Conservation (phyloP, 2,888 invertebrate species). For the Yponomeuta evonymella region DNA sequence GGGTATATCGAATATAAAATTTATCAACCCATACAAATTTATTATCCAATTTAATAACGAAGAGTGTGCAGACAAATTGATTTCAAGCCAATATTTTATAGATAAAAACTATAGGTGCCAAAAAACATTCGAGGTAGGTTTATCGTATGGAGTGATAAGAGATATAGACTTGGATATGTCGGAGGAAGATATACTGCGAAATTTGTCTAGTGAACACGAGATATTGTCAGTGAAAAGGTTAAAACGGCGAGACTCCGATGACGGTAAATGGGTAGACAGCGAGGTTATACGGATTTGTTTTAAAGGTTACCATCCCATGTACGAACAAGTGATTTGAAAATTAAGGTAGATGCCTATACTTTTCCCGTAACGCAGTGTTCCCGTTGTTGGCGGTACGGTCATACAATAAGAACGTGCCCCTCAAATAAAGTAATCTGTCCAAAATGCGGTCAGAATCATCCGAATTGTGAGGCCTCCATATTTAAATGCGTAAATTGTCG, state of each 20-base stretch:
- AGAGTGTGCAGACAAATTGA: slow-evolving; percentile 2
- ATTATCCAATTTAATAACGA: background rate
- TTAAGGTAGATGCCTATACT: slow-evolving; percentile 8
- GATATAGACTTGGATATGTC: slow-evolving; percentile 4
- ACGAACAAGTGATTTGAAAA: background rate
- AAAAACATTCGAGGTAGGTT: background rate
- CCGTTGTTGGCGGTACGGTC: slow-evolving; percentile 13
- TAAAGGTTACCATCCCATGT: slow-evolving; percentile 12
- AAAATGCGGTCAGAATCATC: slow-evolving; percentile 18
- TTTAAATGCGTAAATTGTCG: slow-evolving; percentile 22
- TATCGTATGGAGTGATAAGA: slow-evolving; percentile 6
- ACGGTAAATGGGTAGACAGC: slow-evolving; percentile 8
- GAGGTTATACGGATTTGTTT: slow-evolving; percentile 14
- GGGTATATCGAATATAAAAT: background rate
- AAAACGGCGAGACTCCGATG: background rate
- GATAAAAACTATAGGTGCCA: background rate
- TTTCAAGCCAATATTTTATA: background rate
- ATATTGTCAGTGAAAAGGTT: slow-evolving; percentile 5
- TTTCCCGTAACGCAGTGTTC: slow-evolving; percentile 15
- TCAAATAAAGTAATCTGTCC: slow-evolving; percentile 19
- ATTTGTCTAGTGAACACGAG: background rate
- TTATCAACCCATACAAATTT: slow-evolving; percentile 1
- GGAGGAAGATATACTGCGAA: slow-evolving; percentile 8
- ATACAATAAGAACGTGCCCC: slow-evolving; percentile 16
- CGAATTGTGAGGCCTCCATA: background rate